Conservation (phyloP, 2,797 vertebrate genomes). For the Enoplosus armatus region DNA sequence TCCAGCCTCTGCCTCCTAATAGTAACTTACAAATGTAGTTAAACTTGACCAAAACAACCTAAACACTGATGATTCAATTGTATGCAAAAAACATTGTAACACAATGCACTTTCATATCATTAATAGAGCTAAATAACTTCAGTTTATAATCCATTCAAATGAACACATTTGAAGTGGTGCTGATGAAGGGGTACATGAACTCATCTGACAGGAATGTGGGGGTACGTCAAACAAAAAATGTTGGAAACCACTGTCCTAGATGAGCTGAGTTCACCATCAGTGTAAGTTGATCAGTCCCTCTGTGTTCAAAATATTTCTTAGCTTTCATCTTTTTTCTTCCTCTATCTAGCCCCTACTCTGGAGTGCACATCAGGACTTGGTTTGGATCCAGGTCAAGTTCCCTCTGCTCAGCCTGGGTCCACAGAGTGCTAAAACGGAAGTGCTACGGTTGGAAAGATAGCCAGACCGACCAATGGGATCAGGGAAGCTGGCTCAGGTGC, state of each 20-base stretch:
- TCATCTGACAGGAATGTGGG: not conserved
- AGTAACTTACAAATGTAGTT: not conserved
- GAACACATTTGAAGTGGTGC: not conserved
- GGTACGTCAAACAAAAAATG: not conserved
- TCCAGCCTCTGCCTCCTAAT: not conserved
- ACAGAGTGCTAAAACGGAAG: conserved; percentile 37
- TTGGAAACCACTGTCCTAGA: not conserved
- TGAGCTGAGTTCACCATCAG: not conserved
- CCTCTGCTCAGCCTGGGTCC: conserved; percentile 64
- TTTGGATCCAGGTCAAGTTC: conserved; percentile 70
- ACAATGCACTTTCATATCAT: not conserved
- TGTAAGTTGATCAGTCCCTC: not conserved
- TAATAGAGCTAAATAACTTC: not conserved
- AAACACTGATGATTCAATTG: not conserved
- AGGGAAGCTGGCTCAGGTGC: conserved; percentile 85
- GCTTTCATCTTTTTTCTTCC: conserved; percentile 43
- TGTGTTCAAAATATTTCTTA: conserved; percentile 31
- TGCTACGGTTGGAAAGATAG: conserved; percentile 62
- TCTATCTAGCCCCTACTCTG: conserved; percentile 69
- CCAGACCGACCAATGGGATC: conserved; percentile 84
- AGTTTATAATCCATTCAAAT: not conserved
- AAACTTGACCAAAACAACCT: not conserved
- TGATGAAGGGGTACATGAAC: not conserved
- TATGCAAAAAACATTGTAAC: not conserved
- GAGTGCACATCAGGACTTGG: conserved; percentile 74